A percentile compares a stretch with the other conserved stretches of the same genome.
phyloP scores from a whole-genome alignment of 1,140 invertebrate species.

The Lamellibrachia luymesi region DNA sequence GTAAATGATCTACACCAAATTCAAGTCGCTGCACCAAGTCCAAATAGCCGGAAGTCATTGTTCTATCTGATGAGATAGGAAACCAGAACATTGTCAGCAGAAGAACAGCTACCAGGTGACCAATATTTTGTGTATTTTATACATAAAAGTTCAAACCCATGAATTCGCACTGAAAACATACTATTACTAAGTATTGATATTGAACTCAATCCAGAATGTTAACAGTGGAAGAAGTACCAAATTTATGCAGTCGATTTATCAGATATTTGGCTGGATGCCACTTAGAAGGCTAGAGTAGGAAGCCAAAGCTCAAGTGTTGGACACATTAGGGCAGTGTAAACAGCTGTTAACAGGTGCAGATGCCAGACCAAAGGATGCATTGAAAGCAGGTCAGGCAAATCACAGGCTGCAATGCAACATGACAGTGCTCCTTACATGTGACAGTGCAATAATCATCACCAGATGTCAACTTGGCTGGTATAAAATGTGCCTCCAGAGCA shows the following conservation, averaged over 20 bases:
- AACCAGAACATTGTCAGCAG: not conserved
- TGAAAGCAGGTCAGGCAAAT: not conserved
- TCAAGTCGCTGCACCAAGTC: too few species aligned
- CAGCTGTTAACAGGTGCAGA: not conserved
- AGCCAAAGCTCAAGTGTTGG: not conserved
- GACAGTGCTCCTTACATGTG: not conserved
- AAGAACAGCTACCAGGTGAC: not conserved
- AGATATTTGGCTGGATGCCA: not conserved
- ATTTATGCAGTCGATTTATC: not conserved
- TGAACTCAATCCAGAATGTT: not conserved
- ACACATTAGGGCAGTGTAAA: not conserved
- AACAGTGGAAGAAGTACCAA: not conserved
- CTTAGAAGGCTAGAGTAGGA: not conserved
- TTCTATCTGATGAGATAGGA: not conserved
- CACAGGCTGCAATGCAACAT: not conserved
- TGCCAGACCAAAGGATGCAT: not conserved
- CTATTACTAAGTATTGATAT: not conserved
- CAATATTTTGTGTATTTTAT: not conserved
- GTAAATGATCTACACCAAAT: too few species aligned
- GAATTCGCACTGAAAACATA: not conserved
- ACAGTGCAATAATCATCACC: not conserved
- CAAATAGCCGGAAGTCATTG: too few species aligned
- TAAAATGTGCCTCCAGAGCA: not conserved
- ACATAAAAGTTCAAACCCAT: not conserved
- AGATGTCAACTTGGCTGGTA: not conserved